A percentile compares a stretch with the other conserved stretches of the same genome.
Conservation (phyloP, 2,888 invertebrate species). For the Lysandra bellargus region DNA sequence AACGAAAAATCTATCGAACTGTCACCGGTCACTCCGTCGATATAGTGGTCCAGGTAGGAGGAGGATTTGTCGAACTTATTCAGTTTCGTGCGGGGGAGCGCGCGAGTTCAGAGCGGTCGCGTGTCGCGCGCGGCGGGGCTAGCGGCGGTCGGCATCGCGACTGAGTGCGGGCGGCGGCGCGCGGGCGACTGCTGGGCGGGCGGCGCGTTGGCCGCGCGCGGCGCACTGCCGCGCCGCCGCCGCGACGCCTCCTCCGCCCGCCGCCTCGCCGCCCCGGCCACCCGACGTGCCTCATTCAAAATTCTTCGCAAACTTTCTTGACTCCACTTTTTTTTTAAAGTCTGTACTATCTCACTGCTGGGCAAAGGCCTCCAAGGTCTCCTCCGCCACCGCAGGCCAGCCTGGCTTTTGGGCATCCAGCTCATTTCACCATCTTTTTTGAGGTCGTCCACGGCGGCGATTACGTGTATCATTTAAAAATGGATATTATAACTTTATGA, state of each 20-base stretch:
- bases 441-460: too few species aligned
- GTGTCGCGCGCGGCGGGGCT: slow-evolving; percentile 49
- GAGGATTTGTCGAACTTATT: slow-evolving; percentile 80
- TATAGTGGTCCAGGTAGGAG: slow-evolving; percentile 80
- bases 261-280: slow-evolving; percentile 47
- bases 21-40: slow-evolving; percentile 61
- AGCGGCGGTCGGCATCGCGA: slow-evolving; percentile 46
- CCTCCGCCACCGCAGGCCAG: too few species aligned
- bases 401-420: too few species aligned
- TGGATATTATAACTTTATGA: neutral
- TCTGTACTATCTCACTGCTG: too few species aligned
- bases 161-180: slow-evolving; percentile 50
- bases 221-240: slow-evolving; percentile 76
- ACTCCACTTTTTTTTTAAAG: neutral
- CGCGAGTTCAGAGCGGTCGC: slow-evolving; percentile 60
- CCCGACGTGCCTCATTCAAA: slow-evolving; percentile 66
- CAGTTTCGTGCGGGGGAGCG: slow-evolving; percentile 72
- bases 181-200: slow-evolving; percentile 67
- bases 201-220: slow-evolving; percentile 80
- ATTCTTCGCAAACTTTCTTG: slow-evolving; percentile 67
- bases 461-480: neutral
- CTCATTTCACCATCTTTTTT: too few species aligned
- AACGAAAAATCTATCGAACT: slow-evolving; percentile 52
- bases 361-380: too few species aligned
- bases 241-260: slow-evolving; percentile 52